Base-by-base conservation (phyloP, 2,888 invertebrate species). In the Caenorhabditis doughertyi region DNA sequence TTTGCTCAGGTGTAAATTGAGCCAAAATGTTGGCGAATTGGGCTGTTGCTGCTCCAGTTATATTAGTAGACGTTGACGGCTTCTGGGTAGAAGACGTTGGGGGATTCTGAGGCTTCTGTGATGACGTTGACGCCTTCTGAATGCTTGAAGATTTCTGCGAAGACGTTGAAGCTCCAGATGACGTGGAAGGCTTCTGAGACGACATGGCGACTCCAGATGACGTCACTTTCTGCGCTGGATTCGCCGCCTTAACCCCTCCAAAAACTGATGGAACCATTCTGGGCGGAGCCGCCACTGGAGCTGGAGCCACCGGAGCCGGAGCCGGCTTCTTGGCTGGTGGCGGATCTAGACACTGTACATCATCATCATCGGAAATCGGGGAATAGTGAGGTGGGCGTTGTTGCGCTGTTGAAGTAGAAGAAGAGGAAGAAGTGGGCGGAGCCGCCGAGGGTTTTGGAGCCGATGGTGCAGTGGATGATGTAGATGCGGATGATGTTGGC, bases 311-410 rank as follows among this genome's bases (percentile, higher is more conserved):
- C n/a, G 55, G 5, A 27, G 29, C 23, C 0, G 35, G 55, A 13
- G 68, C 44, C 3, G 70, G 35, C 25, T 62, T 79, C n/a, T 70
- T 79, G 0, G 68, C 25, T 9, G 77, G 55, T 5, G 67, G 77
- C 13, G 77, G 71, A 25, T 71, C 71, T 7, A 79, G 32, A 21
- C 71, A 79, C 13, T 79, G 70, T 4, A 79, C 55, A 3, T 79
- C 79, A 16, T 79, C 77, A 27, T 79, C 79, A 18, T 51, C 51
- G 42, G 67, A 68, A 25, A 76, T 25, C 4, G 76, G 76, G 0
- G 58, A 60, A 18, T 76, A 76, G 21, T 27, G 44, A 16, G 64
- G 25, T 11, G 51, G 51, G 13, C 51, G 51, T 9, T 11, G 11
- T 5, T 53, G 16, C 18, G 21, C 29, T 29, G 55, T n/a, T 5